A percentile compares a stretch with the other conserved stretches of the same genome.
Conservation (phyloP, 2,888 invertebrate species). For the Ditylenchus weischeri region DNA sequence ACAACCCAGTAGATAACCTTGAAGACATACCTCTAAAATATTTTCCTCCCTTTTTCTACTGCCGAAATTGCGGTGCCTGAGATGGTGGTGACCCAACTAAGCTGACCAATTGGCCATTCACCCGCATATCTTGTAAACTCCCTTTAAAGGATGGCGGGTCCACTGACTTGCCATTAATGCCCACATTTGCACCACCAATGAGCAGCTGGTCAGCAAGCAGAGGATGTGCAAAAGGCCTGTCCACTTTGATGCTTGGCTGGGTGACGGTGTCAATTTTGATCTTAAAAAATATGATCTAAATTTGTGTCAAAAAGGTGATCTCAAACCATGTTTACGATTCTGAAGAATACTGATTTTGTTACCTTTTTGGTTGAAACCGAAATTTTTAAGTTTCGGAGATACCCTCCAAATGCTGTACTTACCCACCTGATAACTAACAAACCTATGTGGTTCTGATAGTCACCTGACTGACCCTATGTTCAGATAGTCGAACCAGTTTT, state of each 20-base stretch:
- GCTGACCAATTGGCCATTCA: slow-evolving; percentile 46
- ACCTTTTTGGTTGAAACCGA: too few relatives aligned
- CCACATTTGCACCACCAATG: slow-evolving; percentile 34
- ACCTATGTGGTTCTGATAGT: too few relatives aligned
- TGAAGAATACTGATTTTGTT: too few relatives aligned
- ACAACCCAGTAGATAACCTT: too few relatives aligned
- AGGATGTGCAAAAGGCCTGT: slow-evolving; percentile 21
- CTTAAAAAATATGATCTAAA: slow-evolving; percentile 15
- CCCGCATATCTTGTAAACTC: slow-evolving; percentile 52
- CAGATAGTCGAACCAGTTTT: too few relatives aligned
- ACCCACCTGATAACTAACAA: too few relatives aligned
- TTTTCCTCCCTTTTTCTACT: slow-evolving; percentile 39
- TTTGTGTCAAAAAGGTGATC: not conserved
- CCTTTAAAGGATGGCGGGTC: slow-evolving; percentile 31
- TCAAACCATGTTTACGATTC: not conserved
- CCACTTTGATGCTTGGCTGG: not conserved
- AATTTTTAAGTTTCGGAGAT: too few relatives aligned
- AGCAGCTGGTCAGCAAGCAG: slow-evolving; percentile 50
- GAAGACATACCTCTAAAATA: slow-evolving; percentile 40
- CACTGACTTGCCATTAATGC: not conserved
- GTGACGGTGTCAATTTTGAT: not conserved
- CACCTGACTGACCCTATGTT: too few relatives aligned
- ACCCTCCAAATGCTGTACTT: too few relatives aligned
- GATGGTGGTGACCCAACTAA: slow-evolving; percentile 37
- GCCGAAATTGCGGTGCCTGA: slow-evolving; percentile 33